Base-by-base conservation (phyloP, 2,888 invertebrate genomes). In the Drosophila recens region DNA sequence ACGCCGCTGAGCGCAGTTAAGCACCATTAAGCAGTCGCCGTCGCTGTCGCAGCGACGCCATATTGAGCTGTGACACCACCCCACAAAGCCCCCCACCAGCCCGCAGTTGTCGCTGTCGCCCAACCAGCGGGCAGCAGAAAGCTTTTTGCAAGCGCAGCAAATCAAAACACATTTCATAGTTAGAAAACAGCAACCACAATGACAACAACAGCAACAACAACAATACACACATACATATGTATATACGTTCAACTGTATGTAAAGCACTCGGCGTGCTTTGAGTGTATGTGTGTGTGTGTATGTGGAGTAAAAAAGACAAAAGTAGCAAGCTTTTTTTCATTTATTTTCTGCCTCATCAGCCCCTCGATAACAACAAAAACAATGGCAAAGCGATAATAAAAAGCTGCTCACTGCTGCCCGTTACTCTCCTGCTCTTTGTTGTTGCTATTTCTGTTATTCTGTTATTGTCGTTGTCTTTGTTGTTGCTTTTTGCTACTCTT, bases 91-190 rank as follows among this genome's bases (percentile, higher is more conserved):
- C 36, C 43, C 46, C 40, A 43, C 5, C 17, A 5, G 42, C 53
- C 53, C 52, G 20, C 15, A 20, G 40, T 9, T 27, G 42, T 43
- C 62, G 56, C 54, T 66, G 65, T 74, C 82, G 59, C 68, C 85
- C 84, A 89, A 89, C 83, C 83, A 83, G 87, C 86, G 79, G 75
- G 69, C 83, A 78, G 84, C 90, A 76, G 56, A 66, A 74, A 76
- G 88, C 82, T 74, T 85, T 88, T 82, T 69, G 71, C 87, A 88
- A 88, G 89, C 89, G 87, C 86, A 87, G 89, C 86, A 87, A 87
- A 87, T 87, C 86, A 87, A 87, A 87, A 90, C 85, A 80, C 89
- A 87, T 86, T 86, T 88, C 89, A 89, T 68, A 78, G 73, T 71
- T 80, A 67, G 69, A 70, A 68, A 65, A 75, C 71, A 61, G 48